phyloP scores from a whole-genome alignment of 2,113 vertebrate species.

The Oryzias melastigma region DNA sequence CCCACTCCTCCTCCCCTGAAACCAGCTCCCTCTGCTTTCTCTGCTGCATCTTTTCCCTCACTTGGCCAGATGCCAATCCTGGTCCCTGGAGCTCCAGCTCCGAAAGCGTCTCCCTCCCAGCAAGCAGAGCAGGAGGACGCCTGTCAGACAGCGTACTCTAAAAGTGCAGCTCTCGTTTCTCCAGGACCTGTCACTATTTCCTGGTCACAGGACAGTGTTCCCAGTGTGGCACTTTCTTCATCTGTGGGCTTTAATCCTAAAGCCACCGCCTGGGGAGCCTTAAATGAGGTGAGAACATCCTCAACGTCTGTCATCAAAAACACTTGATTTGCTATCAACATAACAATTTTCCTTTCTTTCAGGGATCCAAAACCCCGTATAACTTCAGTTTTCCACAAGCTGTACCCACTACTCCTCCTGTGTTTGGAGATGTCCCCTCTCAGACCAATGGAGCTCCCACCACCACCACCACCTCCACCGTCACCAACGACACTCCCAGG shows the following conservation, averaged over 20 bases:
- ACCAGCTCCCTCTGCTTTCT: slow-evolving; percentile 79
- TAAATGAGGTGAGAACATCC: slow-evolving; percentile 83
- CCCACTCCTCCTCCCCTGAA: slow-evolving; percentile 82
- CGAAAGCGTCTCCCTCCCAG: slow-evolving; percentile 74
- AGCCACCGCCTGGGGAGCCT: slow-evolving; percentile 76
- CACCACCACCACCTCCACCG: slow-evolving; percentile 76
- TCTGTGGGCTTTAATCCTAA: slow-evolving; percentile 79
- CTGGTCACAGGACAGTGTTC: slow-evolving; percentile 76
- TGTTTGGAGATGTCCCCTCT: slow-evolving; percentile 84
- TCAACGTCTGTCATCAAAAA: neutral
- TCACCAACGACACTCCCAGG: slow-evolving; percentile 80
- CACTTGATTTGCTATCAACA: neutral
- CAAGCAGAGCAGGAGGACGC: slow-evolving; percentile 81
- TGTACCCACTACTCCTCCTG: slow-evolving; percentile 67
- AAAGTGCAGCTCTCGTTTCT: slow-evolving; percentile 78
- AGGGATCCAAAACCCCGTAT: slow-evolving; percentile 83
- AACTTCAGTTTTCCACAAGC: slow-evolving; percentile 82
- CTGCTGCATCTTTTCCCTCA: slow-evolving; percentile 83
- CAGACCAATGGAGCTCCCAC: slow-evolving; percentile 86
- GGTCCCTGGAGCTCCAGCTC: slow-evolving; percentile 77
- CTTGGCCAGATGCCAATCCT: slow-evolving; percentile 82
- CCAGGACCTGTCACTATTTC: slow-evolving; percentile 83
- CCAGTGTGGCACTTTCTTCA: slow-evolving; percentile 73
- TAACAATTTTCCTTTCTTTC: slow-evolving; percentile 36
- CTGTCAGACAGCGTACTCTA: slow-evolving; percentile 73